These are phyloP conservation scores for Urosaurus nigricauda DNA, from an alignment of 2,797 vertebrate species.

Conservation along the genomic window DNA sequence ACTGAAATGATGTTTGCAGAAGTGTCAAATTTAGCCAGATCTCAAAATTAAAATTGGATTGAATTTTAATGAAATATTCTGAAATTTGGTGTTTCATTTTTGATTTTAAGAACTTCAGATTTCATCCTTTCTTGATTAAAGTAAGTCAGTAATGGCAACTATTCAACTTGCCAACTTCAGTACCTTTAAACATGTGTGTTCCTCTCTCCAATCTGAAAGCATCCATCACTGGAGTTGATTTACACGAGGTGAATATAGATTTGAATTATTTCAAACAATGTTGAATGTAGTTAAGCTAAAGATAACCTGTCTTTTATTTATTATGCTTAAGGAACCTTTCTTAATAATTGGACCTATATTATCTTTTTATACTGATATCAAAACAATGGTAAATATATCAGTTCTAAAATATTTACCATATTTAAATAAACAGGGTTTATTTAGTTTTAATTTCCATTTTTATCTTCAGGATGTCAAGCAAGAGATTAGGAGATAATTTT, in stretches of 20 bases:
- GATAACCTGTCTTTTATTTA: conserved; percentile 44
- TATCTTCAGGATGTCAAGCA: conserved; percentile 76
- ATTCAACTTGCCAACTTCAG: neutral
- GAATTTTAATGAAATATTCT: neutral
- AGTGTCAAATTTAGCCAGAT: neutral
- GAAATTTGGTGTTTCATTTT: neutral
- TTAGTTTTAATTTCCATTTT: conserved; percentile 66
- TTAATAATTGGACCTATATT: conserved; percentile 55
- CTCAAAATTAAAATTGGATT: neutral
- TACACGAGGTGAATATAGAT: neutral
- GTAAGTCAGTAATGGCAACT: neutral
- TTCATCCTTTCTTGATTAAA: neutral
- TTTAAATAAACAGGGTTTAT: conserved; percentile 67
- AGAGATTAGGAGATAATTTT: conserved; percentile 80
- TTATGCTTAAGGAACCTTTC: conserved; percentile 29
- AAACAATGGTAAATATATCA: conserved; percentile 66
- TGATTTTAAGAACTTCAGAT: neutral
- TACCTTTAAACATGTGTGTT: neutral
- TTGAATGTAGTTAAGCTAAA: conserved; percentile 35
- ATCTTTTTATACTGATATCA: conserved; percentile 67
- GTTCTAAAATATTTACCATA: conserved; percentile 59
- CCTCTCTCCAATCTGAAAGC: neutral
- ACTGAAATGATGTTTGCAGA: neutral
- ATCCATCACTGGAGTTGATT: neutral
- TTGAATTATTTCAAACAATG: neutral